Base-by-base conservation (phyloP, 2,797 vertebrate genomes). In the Pseudomugil gertrudae region DNA sequence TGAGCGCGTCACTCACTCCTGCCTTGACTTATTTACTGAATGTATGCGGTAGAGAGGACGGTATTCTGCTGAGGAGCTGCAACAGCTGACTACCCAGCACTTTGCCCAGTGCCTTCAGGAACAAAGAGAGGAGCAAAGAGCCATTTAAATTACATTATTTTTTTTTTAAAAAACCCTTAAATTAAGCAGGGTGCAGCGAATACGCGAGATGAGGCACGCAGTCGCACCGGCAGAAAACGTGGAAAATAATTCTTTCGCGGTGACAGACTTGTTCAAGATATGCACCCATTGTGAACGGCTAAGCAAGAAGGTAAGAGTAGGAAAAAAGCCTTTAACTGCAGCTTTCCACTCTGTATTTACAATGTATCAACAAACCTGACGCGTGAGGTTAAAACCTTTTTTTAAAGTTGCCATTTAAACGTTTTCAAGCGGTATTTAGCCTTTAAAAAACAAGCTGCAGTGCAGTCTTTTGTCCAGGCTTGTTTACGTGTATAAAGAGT, bases 261-360 rank as follows among this genome's bases (percentile, higher is more conserved):
- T 93, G 85, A 89, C 91, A 84, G 79, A 84, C 65, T 80, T 92
- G 54, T 86, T 92, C 30, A 94, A 95, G 87, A 95, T 93, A 65
- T 95, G 94, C 78, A 68, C 89, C 76, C 88, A 92, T 76, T 95
- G 94, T 92, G 91, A 95, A 72, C 90, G 90, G 66, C 87, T 92
- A 1, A 84, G 77, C 83, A 94, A 93, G 88, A 94, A 94, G 94
- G 94, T 95, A 92, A 92, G 91, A 61, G 23, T 36, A 24, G 59
- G 9, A 6, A 47, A 15, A 51, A 27, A 24, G 2, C 17, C 35
- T 27, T 33, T 30, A 57, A 23, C 21, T 47, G 17, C 17, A 3
- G 19, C 26, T 24, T 2, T 59, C 40, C 5, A 11, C 14, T 3
- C 4, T 26, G 4, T 17, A 15, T n/a, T 36, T 43, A 2, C 5